Evolutionary conservation across 1,140 invertebrate species (phyloP).

Genomic region (Rhagoletis zephyria): DNA sequence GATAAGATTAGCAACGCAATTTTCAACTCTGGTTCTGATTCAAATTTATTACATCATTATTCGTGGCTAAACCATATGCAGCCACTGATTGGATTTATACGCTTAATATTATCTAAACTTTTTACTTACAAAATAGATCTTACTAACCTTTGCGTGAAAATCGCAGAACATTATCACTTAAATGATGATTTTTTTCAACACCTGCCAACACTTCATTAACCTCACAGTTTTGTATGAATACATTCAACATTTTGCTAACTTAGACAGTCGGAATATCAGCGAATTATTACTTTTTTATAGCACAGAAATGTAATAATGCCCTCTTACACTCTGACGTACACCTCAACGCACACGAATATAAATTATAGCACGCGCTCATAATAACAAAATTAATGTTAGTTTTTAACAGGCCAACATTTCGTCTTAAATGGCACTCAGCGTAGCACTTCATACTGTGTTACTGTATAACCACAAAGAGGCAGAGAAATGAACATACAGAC

Average conservation of each 20-base stretch:
- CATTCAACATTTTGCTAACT: background rate
- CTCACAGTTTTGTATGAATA: background rate
- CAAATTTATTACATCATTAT: too few relatives aligned
- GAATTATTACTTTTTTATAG: background rate
- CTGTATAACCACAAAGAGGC: background rate
- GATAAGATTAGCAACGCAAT: too few relatives aligned
- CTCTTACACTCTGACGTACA: too few relatives aligned
- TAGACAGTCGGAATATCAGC: background rate
- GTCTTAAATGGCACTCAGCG: slow-evolving; percentile 48
- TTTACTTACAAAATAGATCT: background rate
- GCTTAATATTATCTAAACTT: too few relatives aligned
- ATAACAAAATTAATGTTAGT: slow-evolving; percentile 46
- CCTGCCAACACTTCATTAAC: slow-evolving; percentile 29
- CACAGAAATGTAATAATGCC: too few relatives aligned
- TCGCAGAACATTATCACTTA: background rate
- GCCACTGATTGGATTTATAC: too few relatives aligned
- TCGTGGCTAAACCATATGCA: too few relatives aligned
- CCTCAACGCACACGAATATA: background rate
- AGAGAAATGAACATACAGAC: too few relatives aligned
- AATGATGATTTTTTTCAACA: background rate
- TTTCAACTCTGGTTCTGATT: too few relatives aligned
- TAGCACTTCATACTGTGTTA: slow-evolving; percentile 31
- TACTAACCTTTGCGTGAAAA: background rate
- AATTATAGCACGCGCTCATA: slow-evolving; percentile 9
- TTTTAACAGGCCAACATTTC: slow-evolving; percentile 48